Percentiles rank a stretch among this genome's conserved stretches.
These are phyloP conservation scores for Apaloderma vittatum DNA, from an alignment of 2,113 vertebrate genomes.

Conservation along the genomic window DNA sequence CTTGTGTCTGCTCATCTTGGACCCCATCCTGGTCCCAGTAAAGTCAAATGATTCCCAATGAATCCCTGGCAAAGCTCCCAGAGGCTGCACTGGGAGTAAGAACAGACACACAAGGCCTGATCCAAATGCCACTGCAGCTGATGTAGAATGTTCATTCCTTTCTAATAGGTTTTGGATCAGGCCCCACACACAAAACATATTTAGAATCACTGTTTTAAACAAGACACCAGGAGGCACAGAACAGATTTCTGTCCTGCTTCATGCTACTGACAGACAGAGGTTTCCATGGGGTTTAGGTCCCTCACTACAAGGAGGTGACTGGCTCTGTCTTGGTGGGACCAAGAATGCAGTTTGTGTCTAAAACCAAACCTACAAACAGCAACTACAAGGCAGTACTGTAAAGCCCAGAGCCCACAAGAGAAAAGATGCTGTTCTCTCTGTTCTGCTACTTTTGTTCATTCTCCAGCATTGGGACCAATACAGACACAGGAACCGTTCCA, in stretches of 20 bases:
- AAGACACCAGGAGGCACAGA: neutral
- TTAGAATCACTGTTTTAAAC: neutral
- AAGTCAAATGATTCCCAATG: constrained; percentile 21
- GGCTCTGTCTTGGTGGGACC: rapidly evolving
- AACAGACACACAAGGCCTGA: neutral
- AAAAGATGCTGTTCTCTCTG: neutral
- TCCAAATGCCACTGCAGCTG: neutral
- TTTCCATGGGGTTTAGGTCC: rapidly evolving
- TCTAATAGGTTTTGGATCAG: neutral
- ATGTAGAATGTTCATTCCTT: neutral
- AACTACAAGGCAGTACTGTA: neutral
- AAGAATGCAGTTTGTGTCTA: neutral
- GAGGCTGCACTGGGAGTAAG: neutral
- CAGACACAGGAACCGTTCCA: neutral
- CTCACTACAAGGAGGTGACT: neutral
- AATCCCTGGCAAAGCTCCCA: constrained; percentile 42
- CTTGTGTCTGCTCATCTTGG: constrained; percentile 37
- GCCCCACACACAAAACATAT: neutral
- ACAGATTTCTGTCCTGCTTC: neutral
- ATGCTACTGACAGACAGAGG: neutral
- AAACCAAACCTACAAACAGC: neutral
- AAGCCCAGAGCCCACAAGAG: neutral
- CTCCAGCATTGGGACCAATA: neutral
- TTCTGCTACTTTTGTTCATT: neutral
- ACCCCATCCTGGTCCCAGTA: constrained; percentile 25